These are phyloP conservation scores for Anastrepha ludens DNA, from an alignment of 1,140 invertebrate genomes.

Conservation along the genomic window DNA sequence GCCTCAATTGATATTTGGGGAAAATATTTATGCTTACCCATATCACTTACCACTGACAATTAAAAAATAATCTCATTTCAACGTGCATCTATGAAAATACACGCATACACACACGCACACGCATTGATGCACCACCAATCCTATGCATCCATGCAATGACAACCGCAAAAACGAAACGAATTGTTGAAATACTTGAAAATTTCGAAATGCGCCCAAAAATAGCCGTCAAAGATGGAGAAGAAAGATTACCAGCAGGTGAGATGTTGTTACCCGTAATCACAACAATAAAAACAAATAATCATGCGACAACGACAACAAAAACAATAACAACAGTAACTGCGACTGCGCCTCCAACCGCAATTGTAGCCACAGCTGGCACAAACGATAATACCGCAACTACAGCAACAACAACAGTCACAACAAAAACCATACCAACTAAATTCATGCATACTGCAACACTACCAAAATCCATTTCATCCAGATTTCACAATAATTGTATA, in stretches of 20 bases:
- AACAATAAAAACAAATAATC: conserved; percentile 54
- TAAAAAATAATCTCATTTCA: conserved; percentile 33
- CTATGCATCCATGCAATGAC: neutral
- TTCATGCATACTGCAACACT: conserved; percentile 38
- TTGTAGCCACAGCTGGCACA: conserved; percentile 41
- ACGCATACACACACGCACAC: neutral
- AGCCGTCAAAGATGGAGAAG: conserved; percentile 81
- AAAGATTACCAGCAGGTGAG: conserved; percentile 81
- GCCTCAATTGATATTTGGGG: conserved; percentile 22
- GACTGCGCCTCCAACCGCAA: conserved; percentile 31
- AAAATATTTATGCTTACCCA: conserved; percentile 12
- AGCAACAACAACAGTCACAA: conserved; percentile 41
- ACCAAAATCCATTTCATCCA: conserved; percentile 46
- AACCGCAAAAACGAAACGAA: neutral
- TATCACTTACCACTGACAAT: conserved; percentile 48
- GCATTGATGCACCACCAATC: neutral
- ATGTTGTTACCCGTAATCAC: conserved; percentile 60
- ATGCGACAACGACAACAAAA: conserved; percentile 53
- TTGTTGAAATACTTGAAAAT: neutral
- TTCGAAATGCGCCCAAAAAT: conserved; percentile 51
- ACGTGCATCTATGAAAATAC: conserved; percentile 44
- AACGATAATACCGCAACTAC: neutral
- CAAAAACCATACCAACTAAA: neutral
- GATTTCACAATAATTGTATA: neutral
- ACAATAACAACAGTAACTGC: conserved; percentile 17